Base-by-base conservation (phyloP, 2,888 invertebrate genomes). In the Conus canariensis region DNA sequence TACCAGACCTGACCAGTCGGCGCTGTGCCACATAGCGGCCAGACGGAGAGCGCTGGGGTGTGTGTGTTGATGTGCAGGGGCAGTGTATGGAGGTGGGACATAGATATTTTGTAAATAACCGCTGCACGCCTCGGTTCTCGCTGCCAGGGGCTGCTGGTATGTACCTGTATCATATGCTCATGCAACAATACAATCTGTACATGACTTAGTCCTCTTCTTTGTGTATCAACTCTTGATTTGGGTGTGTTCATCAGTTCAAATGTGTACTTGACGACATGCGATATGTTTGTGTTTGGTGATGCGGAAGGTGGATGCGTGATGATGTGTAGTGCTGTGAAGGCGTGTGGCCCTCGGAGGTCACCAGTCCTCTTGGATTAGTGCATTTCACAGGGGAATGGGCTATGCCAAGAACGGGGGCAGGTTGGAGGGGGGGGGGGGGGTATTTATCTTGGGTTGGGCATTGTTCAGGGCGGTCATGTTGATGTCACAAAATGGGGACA, bases 151-250 rank as follows among this genome's bases (percentile, higher is more conserved):
- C 64, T 64, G 1, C 64, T 64, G 16, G 64, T 64, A 64, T 64
- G 64, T 64, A 85, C 85, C 85, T 85, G 85, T 85, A 60, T 85
- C 12, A 85, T 85, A 85, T 64, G 85, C 85, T 85, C 85, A 85
- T 45, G 59, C 85, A 14, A 85, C 25, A 64, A 85, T n/a, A 59
- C 25, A 59, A 58, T 85, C 64, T 85, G 19, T 25, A 25, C 60
- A 58, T 58, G 16, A 22, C 19, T 16, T 25, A 0, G 5, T 83
- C 45, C 22, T 85, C 58, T 85, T 58, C n/a, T 58, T 87, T 58
- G 16, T 87, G 22, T 56, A 9, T 58, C 64, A 64, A 64, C 64
- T 25, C 10, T 25, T 14, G 12, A 22, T 6, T 56, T n/a, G n/a
- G 22, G 56, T 70, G 70, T 87, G 70, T 70, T 60, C 58, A 45